These are phyloP conservation scores for Caprella mutica DNA, from an alignment of 2,888 invertebrate genomes.

Conservation along the genomic window DNA sequence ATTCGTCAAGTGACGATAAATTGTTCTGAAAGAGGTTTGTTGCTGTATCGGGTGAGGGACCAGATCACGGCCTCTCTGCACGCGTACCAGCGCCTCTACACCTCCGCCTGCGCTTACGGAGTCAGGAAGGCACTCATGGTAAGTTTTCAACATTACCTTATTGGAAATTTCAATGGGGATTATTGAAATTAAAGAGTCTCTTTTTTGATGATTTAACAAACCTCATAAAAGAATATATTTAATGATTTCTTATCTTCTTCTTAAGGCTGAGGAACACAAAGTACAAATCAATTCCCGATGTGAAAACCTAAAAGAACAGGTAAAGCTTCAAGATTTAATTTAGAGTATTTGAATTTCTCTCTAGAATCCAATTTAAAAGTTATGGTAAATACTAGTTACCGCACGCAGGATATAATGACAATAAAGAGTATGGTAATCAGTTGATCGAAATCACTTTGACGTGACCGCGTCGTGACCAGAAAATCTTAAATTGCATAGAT, in stretches of 20 bases:
- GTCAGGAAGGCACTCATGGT: constrained; percentile 79
- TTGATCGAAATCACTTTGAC: too few species aligned
- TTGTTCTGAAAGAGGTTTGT: constrained; percentile 88
- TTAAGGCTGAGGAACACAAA: constrained; percentile 31
- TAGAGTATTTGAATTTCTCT: too few species aligned
- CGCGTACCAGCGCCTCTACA: constrained; percentile 90
- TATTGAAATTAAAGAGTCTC: not conserved
- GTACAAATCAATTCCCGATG: constrained; percentile 23
- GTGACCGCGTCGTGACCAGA: too few species aligned
- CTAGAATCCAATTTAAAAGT: too few species aligned
- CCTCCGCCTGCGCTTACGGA: constrained; percentile 94
- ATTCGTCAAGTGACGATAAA: constrained; percentile 94
- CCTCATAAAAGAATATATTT: not conserved
- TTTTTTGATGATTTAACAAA: too few species aligned
- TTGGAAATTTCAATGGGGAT: not conserved
- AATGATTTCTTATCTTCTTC: not conserved
- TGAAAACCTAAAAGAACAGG: too few species aligned
- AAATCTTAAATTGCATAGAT: too few species aligned
- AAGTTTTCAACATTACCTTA: not conserved
- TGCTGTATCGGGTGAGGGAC: constrained; percentile 81
- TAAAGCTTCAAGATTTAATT: too few species aligned
- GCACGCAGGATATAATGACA: too few species aligned
- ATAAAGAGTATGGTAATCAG: too few species aligned
- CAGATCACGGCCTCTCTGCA: constrained; percentile 94
- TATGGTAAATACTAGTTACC: too few species aligned